Conservation (phyloP, 2,888 invertebrate genomes). For the Lasioglossum morio region DNA sequence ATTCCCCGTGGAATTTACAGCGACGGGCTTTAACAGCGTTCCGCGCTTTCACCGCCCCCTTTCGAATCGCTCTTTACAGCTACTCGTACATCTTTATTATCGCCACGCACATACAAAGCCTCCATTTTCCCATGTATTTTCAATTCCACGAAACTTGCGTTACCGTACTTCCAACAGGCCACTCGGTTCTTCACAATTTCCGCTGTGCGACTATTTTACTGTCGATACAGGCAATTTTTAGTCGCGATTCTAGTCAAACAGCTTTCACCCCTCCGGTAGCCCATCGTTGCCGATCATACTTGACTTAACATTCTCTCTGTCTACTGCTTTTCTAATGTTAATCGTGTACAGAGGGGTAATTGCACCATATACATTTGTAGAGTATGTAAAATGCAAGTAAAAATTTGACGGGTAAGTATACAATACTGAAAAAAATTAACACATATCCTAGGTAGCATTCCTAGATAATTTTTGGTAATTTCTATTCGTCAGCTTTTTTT, state of each 20-base stretch:
- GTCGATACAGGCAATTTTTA: background rate
- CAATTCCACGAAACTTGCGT: background rate
- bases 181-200: background rate
- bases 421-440: too few species aligned
- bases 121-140: background rate
- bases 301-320: too few species aligned
- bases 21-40: conserved; percentile 23
- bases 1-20: conserved; percentile 19
- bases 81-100: conserved; percentile 33
- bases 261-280: background rate
- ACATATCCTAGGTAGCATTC: too few species aligned
- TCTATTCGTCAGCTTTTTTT: too few species aligned
- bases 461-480: too few species aligned
- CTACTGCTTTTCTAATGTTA: too few species aligned
- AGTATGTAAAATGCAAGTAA: too few species aligned
- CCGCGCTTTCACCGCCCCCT: conserved; percentile 8
- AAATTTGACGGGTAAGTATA: too few species aligned
- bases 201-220: background rate
- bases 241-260: background rate
- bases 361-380: too few species aligned
- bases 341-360: too few species aligned
- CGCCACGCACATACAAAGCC: background rate
- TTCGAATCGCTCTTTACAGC: conserved; percentile 24
- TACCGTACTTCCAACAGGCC: background rate
- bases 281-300: too few species aligned